Percentiles rank a stretch among this genome's conserved stretches.
Evolutionary conservation across 1,140 invertebrate species (phyloP).

Genomic region (Cotesia typhae): DNA sequence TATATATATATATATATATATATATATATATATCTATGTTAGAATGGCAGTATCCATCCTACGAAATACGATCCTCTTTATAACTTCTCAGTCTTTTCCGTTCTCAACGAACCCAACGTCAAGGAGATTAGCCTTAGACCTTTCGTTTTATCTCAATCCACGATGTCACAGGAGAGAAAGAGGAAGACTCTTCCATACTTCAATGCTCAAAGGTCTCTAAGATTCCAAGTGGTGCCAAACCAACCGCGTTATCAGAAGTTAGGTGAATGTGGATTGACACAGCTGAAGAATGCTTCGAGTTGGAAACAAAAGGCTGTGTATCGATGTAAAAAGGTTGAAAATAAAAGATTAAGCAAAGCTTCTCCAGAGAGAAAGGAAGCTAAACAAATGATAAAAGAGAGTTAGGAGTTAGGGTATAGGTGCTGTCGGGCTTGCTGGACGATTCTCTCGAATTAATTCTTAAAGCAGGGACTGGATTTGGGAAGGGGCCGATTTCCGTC

Average conservation of each 20-base stretch:
- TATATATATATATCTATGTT: too few species aligned
- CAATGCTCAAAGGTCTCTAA: constrained; percentile 10
- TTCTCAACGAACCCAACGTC: constrained; percentile 29
- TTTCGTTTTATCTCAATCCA: constrained; percentile 26
- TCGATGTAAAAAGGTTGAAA: constrained; percentile 28
- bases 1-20: too few species aligned
- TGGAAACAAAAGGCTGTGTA: neutral
- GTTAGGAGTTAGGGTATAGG: constrained; percentile 36
- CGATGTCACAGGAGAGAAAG: neutral
- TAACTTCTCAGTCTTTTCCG: constrained; percentile 18
- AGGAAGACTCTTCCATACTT: neutral
- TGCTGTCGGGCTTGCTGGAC: constrained; percentile 57
- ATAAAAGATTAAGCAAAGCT: constrained; percentile 33
- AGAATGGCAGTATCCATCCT: neutral
- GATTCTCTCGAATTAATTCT: constrained; percentile 67
- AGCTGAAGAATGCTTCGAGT: constrained; percentile 20
- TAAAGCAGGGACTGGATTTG: constrained; percentile 62
- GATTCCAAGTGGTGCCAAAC: constrained; percentile 29
- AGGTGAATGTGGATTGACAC: constrained; percentile 54
- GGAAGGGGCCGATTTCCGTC: constrained; percentile 37
- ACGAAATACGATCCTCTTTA: neutral
- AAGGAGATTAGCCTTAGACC: constrained; percentile 44
- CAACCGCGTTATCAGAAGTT: constrained; percentile 50
- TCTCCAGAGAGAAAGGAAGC: constrained; percentile 42
- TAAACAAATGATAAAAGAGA: constrained; percentile 27